phyloP scores from a whole-genome alignment of 2,888 invertebrate species.

The Chesias legatella region DNA sequence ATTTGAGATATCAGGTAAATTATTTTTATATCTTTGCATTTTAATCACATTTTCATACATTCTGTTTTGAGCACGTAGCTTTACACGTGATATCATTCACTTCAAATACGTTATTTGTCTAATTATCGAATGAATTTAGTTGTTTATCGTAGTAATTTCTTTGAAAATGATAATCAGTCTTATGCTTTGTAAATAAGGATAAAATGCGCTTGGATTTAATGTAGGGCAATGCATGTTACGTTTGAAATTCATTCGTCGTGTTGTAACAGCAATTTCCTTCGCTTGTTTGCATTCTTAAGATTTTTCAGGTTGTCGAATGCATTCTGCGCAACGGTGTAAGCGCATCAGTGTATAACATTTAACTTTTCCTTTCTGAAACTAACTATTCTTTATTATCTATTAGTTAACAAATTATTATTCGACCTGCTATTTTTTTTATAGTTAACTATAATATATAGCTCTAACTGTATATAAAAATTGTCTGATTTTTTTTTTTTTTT shows the following conservation, averaged over 20 bases:
- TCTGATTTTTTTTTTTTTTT: too few relatives aligned
- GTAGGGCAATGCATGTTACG: constrained; percentile 7
- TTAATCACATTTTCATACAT: constrained; percentile 11
- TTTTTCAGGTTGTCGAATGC: too few relatives aligned
- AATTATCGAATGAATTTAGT: constrained; percentile 6
- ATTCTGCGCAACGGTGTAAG: too few relatives aligned
- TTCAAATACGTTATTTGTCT: constrained; percentile 3
- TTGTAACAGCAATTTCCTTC: constrained; percentile 27
- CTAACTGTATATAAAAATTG: too few relatives aligned
- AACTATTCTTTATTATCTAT: too few relatives aligned
- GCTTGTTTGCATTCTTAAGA: constrained; percentile 29
- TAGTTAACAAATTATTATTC: too few relatives aligned
- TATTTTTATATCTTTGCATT: constrained; percentile 4
- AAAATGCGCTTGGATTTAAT: constrained; percentile 1
- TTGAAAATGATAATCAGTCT: not conserved
- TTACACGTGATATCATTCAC: constrained; percentile 10
- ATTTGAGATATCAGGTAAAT: constrained; percentile 84
- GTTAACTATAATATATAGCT: too few relatives aligned
- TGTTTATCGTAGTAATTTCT: not conserved
- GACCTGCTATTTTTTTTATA: too few relatives aligned
- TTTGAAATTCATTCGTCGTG: constrained; percentile 16
- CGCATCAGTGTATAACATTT: not conserved
- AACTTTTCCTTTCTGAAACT: too few relatives aligned
- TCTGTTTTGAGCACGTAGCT: constrained; percentile 6
- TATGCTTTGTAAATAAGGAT: not conserved